Evolutionary conservation across 2,888 invertebrate genomes (phyloP).

Genomic region (Sceliomorpha sp.): DNA sequence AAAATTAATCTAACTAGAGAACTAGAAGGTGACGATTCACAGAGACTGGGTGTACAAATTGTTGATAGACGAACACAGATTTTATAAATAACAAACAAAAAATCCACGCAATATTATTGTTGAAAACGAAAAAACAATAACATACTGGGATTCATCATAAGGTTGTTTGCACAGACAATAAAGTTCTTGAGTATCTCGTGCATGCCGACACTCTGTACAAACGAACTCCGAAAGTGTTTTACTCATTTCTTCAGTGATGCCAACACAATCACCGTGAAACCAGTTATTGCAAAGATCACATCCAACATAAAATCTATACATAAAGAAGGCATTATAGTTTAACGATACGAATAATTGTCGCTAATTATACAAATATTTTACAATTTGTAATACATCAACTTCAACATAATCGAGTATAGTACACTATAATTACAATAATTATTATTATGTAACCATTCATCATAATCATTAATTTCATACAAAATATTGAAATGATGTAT

Average conservation of each 20-base stretch:
- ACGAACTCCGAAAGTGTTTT: slow-evolving; percentile 94
- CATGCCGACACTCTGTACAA: slow-evolving; percentile 91
- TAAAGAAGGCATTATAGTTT: too few relatives aligned
- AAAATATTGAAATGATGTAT: slow-evolving; percentile 18
- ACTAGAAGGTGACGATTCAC: slow-evolving; percentile 15
- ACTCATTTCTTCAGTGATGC: slow-evolving; percentile 94
- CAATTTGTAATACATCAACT: slow-evolving; percentile 1
- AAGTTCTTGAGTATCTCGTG: slow-evolving; percentile 93
- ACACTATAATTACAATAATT: too few relatives aligned
- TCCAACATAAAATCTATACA: slow-evolving; percentile 97
- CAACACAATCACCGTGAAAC: slow-evolving; percentile 99
- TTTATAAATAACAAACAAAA: slow-evolving; percentile 4
- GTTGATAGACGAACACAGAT: slow-evolving; percentile 5
- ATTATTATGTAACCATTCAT: too few relatives aligned
- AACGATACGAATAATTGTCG: neutral
- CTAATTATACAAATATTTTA: neutral
- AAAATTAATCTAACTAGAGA: slow-evolving; percentile 77
- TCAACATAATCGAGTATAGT: slow-evolving; percentile 5
- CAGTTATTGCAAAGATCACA: slow-evolving; percentile 99
- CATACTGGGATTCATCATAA: slow-evolving; percentile 97
- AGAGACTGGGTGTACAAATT: too few relatives aligned
- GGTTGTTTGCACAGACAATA: slow-evolving; percentile 98
- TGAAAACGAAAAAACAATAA: slow-evolving; percentile 59
- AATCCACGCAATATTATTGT: neutral
- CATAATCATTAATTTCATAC: neutral